These are phyloP conservation scores for Drosophila nr. perissopoda DNA, from an alignment of 2,888 invertebrate genomes.

Conservation along the genomic window DNA sequence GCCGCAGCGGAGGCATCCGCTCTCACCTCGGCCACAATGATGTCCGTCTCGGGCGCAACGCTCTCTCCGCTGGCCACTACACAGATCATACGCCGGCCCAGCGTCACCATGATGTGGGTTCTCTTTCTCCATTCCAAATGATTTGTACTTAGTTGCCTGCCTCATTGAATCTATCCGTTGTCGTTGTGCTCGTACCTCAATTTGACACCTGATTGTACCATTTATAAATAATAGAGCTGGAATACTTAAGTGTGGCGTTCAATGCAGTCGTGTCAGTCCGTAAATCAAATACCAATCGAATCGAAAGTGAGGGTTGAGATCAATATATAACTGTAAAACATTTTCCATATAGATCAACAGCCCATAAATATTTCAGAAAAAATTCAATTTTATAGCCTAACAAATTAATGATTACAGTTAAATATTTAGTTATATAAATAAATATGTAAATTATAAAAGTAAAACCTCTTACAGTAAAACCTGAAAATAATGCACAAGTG, in stretches of 20 bases:
- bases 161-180: slow-evolving; percentile 18
- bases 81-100: slow-evolving; percentile 85
- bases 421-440: not conserved
- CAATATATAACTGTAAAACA: not conserved
- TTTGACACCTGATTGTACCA: not conserved
- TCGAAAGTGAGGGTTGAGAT: too few relatives aligned
- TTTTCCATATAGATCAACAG: not conserved
- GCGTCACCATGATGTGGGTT: slow-evolving; percentile 85
- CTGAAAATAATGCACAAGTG: not conserved
- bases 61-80: slow-evolving; percentile 84
- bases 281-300: not conserved
- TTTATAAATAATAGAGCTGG: slow-evolving; percentile 28
- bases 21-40: slow-evolving; percentile 53
- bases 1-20: slow-evolving; percentile 76
- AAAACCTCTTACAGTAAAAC: not conserved
- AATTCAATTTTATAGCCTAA: not conserved
- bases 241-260: not conserved
- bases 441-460: not conserved
- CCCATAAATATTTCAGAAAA: not conserved
- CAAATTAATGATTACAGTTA: not conserved
- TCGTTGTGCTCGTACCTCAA: slow-evolving; percentile 26
- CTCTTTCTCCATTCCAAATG: slow-evolving; percentile 27
- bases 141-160: slow-evolving; percentile 48
- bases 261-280: slow-evolving; percentile 2
- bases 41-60: slow-evolving; percentile 78